Conservation (phyloP, 2,797 vertebrate species). For the Helarctos malayanus region DNA sequence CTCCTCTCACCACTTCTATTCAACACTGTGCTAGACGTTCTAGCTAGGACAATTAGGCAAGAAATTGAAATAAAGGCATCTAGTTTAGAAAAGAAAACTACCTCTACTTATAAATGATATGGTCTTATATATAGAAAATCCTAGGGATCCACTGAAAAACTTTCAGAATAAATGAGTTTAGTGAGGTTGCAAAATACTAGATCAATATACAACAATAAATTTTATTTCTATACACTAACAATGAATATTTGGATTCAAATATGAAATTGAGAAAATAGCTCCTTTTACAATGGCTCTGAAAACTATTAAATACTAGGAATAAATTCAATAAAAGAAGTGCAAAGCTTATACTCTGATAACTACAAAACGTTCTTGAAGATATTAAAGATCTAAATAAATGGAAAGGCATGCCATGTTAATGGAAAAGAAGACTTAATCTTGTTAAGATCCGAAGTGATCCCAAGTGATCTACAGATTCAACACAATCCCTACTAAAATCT, state of each 20-base stretch:
- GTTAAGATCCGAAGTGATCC: not conserved
- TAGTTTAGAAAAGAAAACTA: constrained; percentile 26
- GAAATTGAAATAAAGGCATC: not conserved
- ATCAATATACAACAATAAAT: not conserved
- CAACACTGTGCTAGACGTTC: not conserved
- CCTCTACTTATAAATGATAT: not conserved
- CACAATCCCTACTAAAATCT: not conserved
- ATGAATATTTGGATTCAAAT: not conserved
- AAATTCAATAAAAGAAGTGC: not conserved
- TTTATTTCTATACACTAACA: constrained; percentile 9
- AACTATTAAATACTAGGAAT: not conserved
- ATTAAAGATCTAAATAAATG: not conserved
- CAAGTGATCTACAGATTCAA: not conserved
- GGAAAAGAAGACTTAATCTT: not conserved
- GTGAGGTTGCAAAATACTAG: not conserved
- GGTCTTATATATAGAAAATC: not conserved
- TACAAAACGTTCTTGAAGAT: not conserved
- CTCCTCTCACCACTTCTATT: not conserved
- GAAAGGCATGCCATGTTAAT: not conserved
- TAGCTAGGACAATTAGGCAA: not conserved
- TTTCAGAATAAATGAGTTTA: not conserved
- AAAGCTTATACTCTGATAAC: not conserved
- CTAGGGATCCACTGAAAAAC: not conserved
- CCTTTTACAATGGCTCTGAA: constrained; percentile 19
- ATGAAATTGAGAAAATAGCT: not conserved